phyloP scores from a whole-genome alignment of 2,797 vertebrate species.

The Potorous gilbertii region DNA sequence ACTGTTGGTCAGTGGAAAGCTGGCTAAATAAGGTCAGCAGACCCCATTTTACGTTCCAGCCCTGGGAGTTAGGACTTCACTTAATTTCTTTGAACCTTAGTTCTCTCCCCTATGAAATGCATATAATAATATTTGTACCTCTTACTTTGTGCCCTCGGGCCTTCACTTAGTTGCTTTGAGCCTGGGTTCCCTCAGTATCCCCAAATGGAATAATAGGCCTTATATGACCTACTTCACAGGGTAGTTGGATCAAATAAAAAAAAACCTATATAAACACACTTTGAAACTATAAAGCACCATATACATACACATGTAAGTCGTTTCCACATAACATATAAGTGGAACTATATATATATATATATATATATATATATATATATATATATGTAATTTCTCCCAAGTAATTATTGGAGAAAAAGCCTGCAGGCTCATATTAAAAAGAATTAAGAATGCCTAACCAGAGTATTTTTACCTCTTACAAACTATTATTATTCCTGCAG shows the following conservation, averaged over 20 bases:
- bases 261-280: not conserved
- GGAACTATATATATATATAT: not conserved
- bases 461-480: not conserved
- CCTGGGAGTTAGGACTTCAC: not conserved
- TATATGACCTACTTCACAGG: not conserved
- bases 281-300: not conserved
- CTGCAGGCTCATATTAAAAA: constrained; percentile 10
- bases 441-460: not conserved
- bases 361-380: no score
- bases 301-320: not conserved
- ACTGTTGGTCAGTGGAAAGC: not conserved
- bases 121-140: not conserved
- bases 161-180: not conserved
- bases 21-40: not conserved
- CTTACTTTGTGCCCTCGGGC: not conserved
- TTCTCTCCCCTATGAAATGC: not conserved
- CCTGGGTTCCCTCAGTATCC: not conserved
- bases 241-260: not conserved
- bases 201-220: not conserved
- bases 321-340: not conserved
- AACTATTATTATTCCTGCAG: not conserved
- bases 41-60: not conserved
- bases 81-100: not conserved
- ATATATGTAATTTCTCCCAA: not conserved
- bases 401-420: constrained; percentile 30